A percentile compares a stretch with the other conserved stretches of the same genome.
These are phyloP conservation scores for Dichetophora obliterata DNA, from an alignment of 2,888 invertebrate genomes.

Conservation along the genomic window DNA sequence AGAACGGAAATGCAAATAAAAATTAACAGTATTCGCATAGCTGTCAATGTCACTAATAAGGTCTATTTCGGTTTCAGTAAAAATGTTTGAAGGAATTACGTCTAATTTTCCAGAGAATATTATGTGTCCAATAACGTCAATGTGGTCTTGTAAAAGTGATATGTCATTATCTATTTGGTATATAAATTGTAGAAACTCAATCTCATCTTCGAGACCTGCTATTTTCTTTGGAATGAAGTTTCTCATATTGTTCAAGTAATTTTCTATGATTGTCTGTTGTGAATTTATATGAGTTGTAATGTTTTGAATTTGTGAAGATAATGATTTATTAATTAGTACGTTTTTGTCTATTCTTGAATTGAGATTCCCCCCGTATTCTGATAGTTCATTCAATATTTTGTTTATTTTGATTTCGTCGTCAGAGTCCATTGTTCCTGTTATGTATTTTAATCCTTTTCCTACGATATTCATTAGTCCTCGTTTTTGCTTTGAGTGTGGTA, in stretches of 20 bases:
- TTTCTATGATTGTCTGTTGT: constrained; percentile 44
- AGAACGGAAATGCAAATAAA: too few relatives aligned
- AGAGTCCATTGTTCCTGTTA: constrained; percentile 46
- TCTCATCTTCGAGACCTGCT: constrained; percentile 45
- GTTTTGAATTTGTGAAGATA: constrained; percentile 45
- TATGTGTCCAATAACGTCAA: constrained; percentile 44
- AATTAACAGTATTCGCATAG: constrained; percentile 38
- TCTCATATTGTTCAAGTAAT: constrained; percentile 46
- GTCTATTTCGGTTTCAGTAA: constrained; percentile 41
- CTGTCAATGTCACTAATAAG: constrained; percentile 45
- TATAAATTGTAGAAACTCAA: constrained; percentile 43
- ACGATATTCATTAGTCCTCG: constrained; percentile 40
- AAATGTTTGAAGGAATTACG: constrained; percentile 45
- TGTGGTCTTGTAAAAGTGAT: constrained; percentile 39
- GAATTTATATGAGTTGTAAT: constrained; percentile 47
- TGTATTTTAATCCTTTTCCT: constrained; percentile 43
- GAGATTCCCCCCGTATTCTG: constrained; percentile 29
- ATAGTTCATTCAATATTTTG: constrained; percentile 18
- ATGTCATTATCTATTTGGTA: constrained; percentile 48
- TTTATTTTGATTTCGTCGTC: constrained; percentile 42
- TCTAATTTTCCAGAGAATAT: constrained; percentile 46
- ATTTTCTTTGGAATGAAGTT: constrained; percentile 39
- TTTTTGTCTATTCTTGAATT: constrained; percentile 36
- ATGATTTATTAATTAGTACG: constrained; percentile 24
- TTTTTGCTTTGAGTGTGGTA: constrained; percentile 38